These are phyloP conservation scores for Petrocephalus microphthalmus DNA, from an alignment of 2,113 vertebrate species.

Conservation along the genomic window DNA sequence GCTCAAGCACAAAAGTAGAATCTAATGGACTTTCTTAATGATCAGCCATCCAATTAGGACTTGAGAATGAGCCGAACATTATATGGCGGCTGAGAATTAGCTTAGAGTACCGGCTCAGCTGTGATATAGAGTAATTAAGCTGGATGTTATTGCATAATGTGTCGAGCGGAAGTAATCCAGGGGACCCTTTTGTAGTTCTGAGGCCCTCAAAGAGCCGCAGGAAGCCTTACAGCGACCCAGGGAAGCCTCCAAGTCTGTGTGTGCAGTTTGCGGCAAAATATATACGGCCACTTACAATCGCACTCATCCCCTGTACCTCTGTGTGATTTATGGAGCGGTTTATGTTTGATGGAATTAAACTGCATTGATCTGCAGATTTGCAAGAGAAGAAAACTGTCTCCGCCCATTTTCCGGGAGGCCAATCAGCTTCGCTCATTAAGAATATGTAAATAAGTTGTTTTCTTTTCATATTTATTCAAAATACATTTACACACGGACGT, in stretches of 20 bases:
- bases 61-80: not conserved
- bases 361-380: not conserved
- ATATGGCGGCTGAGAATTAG: not conserved
- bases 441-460: slow-evolving; percentile 6
- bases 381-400: not conserved
- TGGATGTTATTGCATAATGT: not conserved
- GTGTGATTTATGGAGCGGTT: not conserved
- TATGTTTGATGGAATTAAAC: not conserved
- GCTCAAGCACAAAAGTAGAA: not conserved
- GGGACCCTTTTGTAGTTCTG: not conserved
- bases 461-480: not conserved
- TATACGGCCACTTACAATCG: not conserved
- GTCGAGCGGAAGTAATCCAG: not conserved
- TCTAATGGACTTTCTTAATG: not conserved
- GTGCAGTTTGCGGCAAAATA: not conserved
- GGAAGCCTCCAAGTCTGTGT: not conserved
- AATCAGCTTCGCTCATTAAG: not conserved
- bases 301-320: not conserved
- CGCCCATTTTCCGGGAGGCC: not conserved
- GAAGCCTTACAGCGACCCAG: not conserved
- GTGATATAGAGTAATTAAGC: not conserved
- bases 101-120: not conserved
- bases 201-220: not conserved
- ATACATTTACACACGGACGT: not conserved
- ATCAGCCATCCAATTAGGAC: not conserved